Percentiles rank a stretch among this genome's conserved stretches.
Conservation (phyloP, 2,888 invertebrate genomes). For the Agapostemon virescens region DNA sequence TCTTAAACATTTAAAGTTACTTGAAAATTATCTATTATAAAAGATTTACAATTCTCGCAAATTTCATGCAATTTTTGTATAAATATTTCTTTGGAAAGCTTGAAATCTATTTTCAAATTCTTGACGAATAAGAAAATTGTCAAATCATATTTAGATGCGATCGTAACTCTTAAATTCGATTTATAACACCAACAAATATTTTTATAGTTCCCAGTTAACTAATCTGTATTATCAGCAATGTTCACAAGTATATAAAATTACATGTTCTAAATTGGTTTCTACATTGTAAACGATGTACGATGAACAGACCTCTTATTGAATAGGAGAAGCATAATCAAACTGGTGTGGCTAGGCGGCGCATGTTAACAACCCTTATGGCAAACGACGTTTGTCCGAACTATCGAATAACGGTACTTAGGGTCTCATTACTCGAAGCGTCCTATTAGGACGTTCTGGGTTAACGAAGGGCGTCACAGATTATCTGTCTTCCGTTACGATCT, state of each 20-base stretch:
- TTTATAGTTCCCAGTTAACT: neutral
- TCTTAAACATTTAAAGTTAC: too few relatives aligned
- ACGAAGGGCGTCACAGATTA: slow-evolving; percentile 69
- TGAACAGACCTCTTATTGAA: slow-evolving; percentile 11
- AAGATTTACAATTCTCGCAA: too few relatives aligned
- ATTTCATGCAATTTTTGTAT: neutral
- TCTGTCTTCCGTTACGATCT: slow-evolving; percentile 64
- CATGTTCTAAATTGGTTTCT: neutral
- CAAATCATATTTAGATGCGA: neutral
- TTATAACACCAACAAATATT: neutral
- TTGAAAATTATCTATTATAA: too few relatives aligned
- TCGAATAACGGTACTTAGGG: slow-evolving; percentile 72
- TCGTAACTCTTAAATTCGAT: neutral
- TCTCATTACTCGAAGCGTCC: slow-evolving; percentile 70
- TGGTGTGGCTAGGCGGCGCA: slow-evolving; percentile 11
- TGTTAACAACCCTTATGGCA: slow-evolving; percentile 58
- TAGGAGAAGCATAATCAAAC: slow-evolving; percentile 48
- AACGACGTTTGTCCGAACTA: slow-evolving; percentile 62
- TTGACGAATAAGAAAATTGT: neutral
- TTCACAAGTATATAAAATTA: neutral
- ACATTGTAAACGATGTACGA: neutral
- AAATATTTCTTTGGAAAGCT: neutral
- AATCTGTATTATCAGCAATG: neutral
- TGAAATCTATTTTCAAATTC: neutral
- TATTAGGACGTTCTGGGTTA: slow-evolving; percentile 69